phyloP scores from a whole-genome alignment of 1,140 invertebrate species.

The Pristionchus pacificus region DNA sequence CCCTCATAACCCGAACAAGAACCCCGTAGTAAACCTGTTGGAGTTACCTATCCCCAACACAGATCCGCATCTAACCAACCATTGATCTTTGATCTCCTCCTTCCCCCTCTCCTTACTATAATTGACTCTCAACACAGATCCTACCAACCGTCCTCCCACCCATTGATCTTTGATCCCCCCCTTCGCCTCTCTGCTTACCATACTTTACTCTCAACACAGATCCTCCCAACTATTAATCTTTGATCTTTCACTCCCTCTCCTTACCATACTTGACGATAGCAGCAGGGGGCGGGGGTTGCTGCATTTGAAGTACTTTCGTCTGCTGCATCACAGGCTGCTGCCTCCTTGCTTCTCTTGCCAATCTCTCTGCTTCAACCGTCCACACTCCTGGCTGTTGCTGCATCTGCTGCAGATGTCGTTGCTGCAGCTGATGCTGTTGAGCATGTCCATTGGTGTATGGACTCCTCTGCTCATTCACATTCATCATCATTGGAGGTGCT shows the following conservation, averaged over 20 bases:
- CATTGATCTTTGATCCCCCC: not conserved
- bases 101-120: not conserved
- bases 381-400: too few relatives aligned
- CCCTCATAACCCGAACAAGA: too few relatives aligned
- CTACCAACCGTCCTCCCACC: not conserved
- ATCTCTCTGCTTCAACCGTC: not conserved
- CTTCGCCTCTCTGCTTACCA: not conserved
- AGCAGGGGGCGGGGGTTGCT: not conserved
- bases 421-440: too few relatives aligned
- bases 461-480: not conserved
- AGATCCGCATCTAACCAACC: too few relatives aligned
- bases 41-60: too few relatives aligned
- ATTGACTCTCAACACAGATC: not conserved
- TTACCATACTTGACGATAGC: not conserved
- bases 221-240: not conserved
- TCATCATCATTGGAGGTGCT: not conserved
- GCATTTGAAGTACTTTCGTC: not conserved
- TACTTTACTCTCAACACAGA: not conserved
- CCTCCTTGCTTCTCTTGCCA: not conserved
- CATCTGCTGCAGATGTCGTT: too few relatives aligned
- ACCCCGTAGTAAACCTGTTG: too few relatives aligned
- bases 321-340: not conserved
- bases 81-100: not conserved
- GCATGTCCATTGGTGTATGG: not conserved
- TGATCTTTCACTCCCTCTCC: not conserved